Percentiles rank a stretch among this genome's conserved stretches.
phyloP scores from a whole-genome alignment of 2,113 vertebrate species.

The Oncorhynchus tshawytscha region DNA sequence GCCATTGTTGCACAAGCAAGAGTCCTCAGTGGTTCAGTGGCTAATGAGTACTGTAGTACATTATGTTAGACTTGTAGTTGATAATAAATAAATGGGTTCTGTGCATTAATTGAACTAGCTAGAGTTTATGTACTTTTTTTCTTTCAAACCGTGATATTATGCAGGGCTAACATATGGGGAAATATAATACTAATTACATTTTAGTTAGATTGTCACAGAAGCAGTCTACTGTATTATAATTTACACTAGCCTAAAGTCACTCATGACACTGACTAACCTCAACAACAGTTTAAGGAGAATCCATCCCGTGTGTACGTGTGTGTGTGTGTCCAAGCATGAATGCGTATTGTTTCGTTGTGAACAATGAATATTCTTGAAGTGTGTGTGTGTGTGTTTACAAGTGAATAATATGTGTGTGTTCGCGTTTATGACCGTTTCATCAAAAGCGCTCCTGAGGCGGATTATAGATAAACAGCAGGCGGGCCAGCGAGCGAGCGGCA shows the following conservation, averaged over 20 bases:
- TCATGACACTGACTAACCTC: not conserved
- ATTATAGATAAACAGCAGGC: not conserved
- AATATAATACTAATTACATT: not conserved
- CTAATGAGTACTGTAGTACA: too few relatives aligned
- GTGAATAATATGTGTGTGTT: not conserved
- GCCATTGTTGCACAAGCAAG: not conserved
- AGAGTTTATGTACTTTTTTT: not conserved
- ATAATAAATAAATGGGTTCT: too few relatives aligned
- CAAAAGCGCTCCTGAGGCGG: not conserved
- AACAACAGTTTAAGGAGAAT: not conserved
- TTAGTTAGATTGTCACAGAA: not conserved
- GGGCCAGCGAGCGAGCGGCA: not conserved
- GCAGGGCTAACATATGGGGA: not conserved
- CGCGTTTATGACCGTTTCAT: not conserved
- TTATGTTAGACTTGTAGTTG: too few relatives aligned
- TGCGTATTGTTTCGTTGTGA: not conserved
- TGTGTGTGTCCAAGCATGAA: slow-evolving; percentile 14
- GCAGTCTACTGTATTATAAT: not conserved
- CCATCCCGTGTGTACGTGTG: not conserved
- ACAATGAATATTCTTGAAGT: not conserved
- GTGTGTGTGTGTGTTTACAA: not conserved
- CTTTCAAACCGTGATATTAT: not conserved
- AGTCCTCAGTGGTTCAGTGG: too few relatives aligned
- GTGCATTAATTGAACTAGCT: too few relatives aligned
- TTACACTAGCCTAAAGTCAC: not conserved